Evolutionary conservation across 1,140 invertebrate genomes (phyloP).

Genomic region (Pristionchus pacificus): DNA sequence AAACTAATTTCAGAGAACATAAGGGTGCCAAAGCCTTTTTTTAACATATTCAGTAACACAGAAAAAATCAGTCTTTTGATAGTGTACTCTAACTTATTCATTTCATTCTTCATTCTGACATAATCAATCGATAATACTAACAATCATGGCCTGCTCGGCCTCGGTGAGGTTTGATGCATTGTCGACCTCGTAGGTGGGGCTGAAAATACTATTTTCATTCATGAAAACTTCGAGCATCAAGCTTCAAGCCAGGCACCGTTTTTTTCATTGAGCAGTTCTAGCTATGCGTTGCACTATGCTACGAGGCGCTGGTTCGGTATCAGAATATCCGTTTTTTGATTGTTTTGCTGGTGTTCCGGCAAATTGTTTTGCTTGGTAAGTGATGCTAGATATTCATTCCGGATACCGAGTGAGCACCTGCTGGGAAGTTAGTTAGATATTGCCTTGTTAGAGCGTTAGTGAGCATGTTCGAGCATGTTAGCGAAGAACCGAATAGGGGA

Average conservation of each 20-base stretch:
- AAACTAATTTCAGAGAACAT: background rate
- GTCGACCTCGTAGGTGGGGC: conserved; percentile 19
- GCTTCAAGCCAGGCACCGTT: too few relatives aligned
- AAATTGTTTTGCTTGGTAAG: background rate
- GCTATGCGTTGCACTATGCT: background rate
- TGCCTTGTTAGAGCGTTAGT: too few relatives aligned
- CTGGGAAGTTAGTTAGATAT: background rate
- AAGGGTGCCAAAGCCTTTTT: background rate
- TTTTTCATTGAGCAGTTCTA: background rate
- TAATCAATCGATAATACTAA: background rate
- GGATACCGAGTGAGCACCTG: background rate
- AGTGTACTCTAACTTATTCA: background rate
- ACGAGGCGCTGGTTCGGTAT: background rate
- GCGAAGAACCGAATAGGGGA: too few relatives aligned
- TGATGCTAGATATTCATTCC: too few relatives aligned
- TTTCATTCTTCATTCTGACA: background rate
- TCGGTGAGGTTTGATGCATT: conserved; percentile 22
- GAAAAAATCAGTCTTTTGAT: background rate
- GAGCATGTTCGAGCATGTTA: too few relatives aligned
- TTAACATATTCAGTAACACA: background rate
- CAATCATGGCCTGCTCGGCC: conserved; percentile 28
- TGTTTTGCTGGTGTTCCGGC: background rate
- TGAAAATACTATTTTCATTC: too few relatives aligned
- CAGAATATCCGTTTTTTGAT: conserved; percentile 2
- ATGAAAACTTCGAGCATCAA: too few relatives aligned